A percentile compares a stretch with the other conserved stretches of the same genome.
Conservation (phyloP, 2,888 invertebrate genomes). For the Orthonychiurus folsomi region DNA sequence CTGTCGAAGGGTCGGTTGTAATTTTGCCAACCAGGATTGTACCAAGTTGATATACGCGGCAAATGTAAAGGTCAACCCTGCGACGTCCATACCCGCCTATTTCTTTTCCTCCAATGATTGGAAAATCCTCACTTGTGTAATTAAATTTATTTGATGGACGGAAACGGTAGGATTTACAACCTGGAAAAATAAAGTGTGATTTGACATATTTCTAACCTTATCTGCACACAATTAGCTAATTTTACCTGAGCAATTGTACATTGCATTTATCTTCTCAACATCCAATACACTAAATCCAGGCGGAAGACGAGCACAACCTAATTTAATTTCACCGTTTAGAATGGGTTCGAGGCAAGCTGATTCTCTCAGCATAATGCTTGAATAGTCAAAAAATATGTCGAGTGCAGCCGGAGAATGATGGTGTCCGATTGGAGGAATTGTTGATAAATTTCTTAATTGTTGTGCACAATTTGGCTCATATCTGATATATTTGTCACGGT, state of each 20-base stretch:
- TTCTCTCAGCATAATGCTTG: not conserved
- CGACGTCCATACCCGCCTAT: no score
- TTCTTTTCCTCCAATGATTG: no score
- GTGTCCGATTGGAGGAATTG: not conserved
- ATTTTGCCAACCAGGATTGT: slow-evolving; percentile 4
- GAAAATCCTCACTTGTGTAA: no score
- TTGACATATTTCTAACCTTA: no score
- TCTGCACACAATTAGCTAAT: no score
- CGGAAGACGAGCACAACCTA: not conserved
- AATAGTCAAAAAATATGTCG: slow-evolving; percentile 4
- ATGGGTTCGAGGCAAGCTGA: not conserved
- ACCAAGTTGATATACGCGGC: slow-evolving; percentile 3
- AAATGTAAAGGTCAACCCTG: slow-evolving; percentile 5
- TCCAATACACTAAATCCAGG: not conserved
- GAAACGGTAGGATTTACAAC: slow-evolving; percentile 3
- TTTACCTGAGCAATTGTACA: slow-evolving; percentile 1
- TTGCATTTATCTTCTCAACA: not conserved
- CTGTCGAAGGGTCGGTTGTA: not conserved
- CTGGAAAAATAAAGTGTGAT: no score
- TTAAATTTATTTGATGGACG: not conserved
- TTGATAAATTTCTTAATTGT: not conserved
- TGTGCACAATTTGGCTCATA: not conserved
- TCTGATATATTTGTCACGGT: not conserved
- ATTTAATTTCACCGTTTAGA: not conserved
- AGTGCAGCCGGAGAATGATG: not conserved